Evolutionary conservation across 2,888 invertebrate species (phyloP), one percentile per base, ranked within the genome.

Genomic region (Drepanosiphum platanoidis): DNA sequence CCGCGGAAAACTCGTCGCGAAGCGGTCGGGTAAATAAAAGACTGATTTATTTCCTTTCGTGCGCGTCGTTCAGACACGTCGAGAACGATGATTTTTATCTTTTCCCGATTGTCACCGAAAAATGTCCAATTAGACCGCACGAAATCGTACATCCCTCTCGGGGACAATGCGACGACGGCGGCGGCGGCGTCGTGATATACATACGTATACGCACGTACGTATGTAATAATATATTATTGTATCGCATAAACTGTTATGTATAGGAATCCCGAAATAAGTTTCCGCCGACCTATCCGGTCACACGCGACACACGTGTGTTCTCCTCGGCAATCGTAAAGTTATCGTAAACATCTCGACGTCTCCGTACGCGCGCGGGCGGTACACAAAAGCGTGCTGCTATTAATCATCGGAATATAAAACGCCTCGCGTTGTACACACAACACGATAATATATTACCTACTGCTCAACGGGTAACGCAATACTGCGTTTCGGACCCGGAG

Each of bases 21-120:
- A n/a, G n/a, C n/a, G n/a, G n/a, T n/a, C n/a, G n/a, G n/a, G n/a
- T n/a, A n/a, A n/a, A n/a, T n/a, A 15, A 22, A n/a, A 15, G 18
- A 11, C n/a, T 70, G 22, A 34, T 68, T 34, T 36, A 11, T 64
- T 3, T 58, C 22, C 7, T 9, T 8, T 3, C 15, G 32, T 46
- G 22, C 32, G 30, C 30, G 8, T 32, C 27, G 36, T 27, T 27
- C 64, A 15, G 9, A 64, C 18, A 78, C 78, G 64, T 64, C 78
- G 27, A 42, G 30, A 66, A 64, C 42, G 64, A 78, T 78, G 32
- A 64, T 78, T 78, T 78, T 78, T 78, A 78, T 78, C 66, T 66
- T 75, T 75, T 58, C n/a, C 27, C 11, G 46, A 39, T 78, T 15
- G 42, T 66, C 32, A n/a, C 42, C 66, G 39, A 78, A 78, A 64